These are phyloP conservation scores for Drosophila gaucha DNA, from an alignment of 2,888 invertebrate genomes.

Conservation along the genomic window DNA sequence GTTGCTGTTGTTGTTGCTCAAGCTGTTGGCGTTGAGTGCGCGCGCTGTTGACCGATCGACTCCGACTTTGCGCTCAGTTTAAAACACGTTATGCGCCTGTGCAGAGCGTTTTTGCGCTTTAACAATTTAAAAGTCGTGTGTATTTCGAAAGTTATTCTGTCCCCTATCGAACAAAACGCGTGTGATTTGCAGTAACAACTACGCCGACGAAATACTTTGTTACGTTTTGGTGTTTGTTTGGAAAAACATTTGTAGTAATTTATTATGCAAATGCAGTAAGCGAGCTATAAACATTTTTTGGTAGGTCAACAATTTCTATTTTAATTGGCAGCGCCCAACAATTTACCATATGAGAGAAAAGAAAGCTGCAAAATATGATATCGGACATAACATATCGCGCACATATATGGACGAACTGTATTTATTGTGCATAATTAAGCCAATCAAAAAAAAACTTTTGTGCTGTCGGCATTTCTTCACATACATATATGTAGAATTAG, in stretches of 20 bases:
- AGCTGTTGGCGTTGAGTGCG: conserved; percentile 28
- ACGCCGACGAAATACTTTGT: conserved; percentile 37
- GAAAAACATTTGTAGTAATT: conserved; percentile 54
- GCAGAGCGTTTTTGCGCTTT: conserved; percentile 71
- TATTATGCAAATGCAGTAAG: conserved; percentile 70
- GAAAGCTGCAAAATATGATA: conserved; percentile 55
- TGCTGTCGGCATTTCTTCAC: conserved; percentile 33
- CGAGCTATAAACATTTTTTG: conserved; percentile 50
- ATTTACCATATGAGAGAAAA: conserved; percentile 68
- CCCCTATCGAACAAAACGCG: conserved; percentile 44
- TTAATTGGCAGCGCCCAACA: conserved; percentile 72
- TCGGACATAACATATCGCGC: conserved; percentile 20
- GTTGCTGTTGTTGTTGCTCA: conserved; percentile 17
- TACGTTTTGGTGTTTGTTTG: conserved; percentile 31
- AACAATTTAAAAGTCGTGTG: conserved; percentile 43
- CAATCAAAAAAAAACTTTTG: conserved; percentile 63
- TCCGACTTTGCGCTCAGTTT: conserved; percentile 59
- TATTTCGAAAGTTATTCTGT: conserved; percentile 68
- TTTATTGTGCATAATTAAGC: conserved; percentile 68
- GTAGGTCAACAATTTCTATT: conserved; percentile 73
- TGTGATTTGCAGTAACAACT: conserved; percentile 47
- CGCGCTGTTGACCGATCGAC: conserved; percentile 58
- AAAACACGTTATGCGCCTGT: conserved; percentile 77
- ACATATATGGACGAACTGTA: conserved; percentile 42
- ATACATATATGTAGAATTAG: conserved; percentile 46